Evolutionary conservation across 1,140 invertebrate genomes (phyloP), one percentile per base, ranked within the genome.

Genomic region (Achatina immaculata): DNA sequence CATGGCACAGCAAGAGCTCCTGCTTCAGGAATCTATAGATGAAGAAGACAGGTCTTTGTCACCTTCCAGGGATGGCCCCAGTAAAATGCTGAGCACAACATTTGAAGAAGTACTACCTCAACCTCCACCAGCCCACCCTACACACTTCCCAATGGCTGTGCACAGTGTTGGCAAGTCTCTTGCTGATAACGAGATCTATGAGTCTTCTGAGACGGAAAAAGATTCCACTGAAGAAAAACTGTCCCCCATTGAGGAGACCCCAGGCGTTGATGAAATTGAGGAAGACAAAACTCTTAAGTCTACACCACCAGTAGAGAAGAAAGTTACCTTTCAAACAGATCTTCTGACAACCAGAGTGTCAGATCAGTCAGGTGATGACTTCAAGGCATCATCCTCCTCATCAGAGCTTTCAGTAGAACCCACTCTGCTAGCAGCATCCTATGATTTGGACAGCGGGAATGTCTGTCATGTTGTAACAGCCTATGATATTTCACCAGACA

Each of bases 401-500:
- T 90, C 90, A 48, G 89, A 90, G 76, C 84, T 85, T 34, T 86
- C 86, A 3, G 83, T 87, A 72, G 90, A 91, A 77, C 90, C 90
- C 36, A 90, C 90, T 62, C 77, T 90, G 14, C 79, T 91, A 45
- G 90, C 90, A 43, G 90, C 90, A 36, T 90, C 90, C 4, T 91
- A 91, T 86, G 90, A 91, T 48, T 81, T 91, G 19, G 90, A 91
- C 72, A 88, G 88, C 55, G 90, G 90, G 45, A 84, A 84, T 78
- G 89, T 91, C 48, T 90, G 88, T 45, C 86, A 88, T 82, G 88
- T 91, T 19, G 90, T 91, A 0, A 84, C 89, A 28, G 85, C 87
- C 14, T 90, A 88, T 84, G 90, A 91, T 80, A 84, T 91, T 62
- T 90, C 89, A 40, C 90, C 89, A 72, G 90, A 90, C 81, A 86